phyloP scores from a whole-genome alignment of 1,140 invertebrate genomes.

The Camponotus floridanus region DNA sequence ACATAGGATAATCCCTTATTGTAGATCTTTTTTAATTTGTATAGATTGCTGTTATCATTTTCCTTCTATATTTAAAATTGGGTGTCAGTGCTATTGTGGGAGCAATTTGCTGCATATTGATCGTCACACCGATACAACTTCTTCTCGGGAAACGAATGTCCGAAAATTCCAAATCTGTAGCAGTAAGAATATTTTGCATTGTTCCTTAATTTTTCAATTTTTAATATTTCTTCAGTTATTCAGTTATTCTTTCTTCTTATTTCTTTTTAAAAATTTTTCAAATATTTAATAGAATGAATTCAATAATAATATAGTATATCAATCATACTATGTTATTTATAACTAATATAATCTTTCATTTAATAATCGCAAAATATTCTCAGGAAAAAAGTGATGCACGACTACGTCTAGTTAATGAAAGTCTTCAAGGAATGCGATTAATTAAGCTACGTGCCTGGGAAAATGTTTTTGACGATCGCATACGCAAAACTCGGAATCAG shows the following conservation, averaged over 20 bases:
- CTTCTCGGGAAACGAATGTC: conserved; percentile 91
- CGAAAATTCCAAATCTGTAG: conserved; percentile 89
- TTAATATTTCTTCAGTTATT: background rate
- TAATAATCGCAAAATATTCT: conserved; percentile 50
- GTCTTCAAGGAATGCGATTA: conserved; percentile 93
- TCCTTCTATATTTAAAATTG: conserved; percentile 91
- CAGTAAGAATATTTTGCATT: conserved; percentile 86
- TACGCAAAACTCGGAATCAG: conserved; percentile 88
- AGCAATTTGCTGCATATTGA: conserved; percentile 89
- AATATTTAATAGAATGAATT: background rate
- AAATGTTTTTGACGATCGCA: conserved; percentile 89
- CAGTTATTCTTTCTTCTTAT: background rate
- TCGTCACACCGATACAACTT: conserved; percentile 91
- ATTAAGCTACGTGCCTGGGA: conserved; percentile 95
- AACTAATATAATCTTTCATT: background rate
- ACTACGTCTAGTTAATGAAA: conserved; percentile 92
- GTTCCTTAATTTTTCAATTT: conserved; percentile 37
- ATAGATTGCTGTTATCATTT: conserved; percentile 91
- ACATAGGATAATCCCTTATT: background rate
- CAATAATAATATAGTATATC: background rate
- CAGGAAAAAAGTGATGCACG: conserved; percentile 91
- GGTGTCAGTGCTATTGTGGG: conserved; percentile 93
- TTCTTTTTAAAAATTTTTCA: background rate
- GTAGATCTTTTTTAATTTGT: conserved; percentile 20
- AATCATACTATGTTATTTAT: background rate